Evolutionary conservation across 2,113 vertebrate genomes (phyloP), one percentile per base, ranked within the genome.

Genomic region (Athene noctua): DNA sequence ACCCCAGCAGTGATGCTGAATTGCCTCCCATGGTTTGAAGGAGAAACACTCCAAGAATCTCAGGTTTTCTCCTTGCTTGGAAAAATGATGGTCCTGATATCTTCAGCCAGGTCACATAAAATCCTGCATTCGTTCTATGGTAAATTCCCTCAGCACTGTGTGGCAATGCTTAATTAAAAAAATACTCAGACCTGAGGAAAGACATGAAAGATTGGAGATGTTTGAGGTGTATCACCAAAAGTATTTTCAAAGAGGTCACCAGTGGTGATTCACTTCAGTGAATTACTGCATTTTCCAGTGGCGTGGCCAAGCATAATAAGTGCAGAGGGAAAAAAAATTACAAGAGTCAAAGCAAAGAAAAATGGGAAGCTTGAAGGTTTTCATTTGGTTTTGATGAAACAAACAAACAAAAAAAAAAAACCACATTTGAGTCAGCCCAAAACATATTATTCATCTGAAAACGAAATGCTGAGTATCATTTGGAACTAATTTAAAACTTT

Each of bases 191-290:
- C 68, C 84, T 72, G 93, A 96, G 58, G 96, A 97, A 95, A 96
- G 96, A 97, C 2, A 0, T 87, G 90, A 85, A 94, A 87, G 82
- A 84, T 85, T 49, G 58, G 62, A 94, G 86, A 72, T 73, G 55
- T 73, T 95, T 94, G 70, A 95, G 94, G 84, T 96, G 89, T 58
- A 96, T 95, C 94, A 85, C 89, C 91, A 95, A 38, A 89, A 90
- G n/a, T 88, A 44, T 88, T 96, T 96, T 94, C 96, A 95, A 94
- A 88, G 96, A 97, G 95, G 94, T 97, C 96, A 95, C 92, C 84
- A 92, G 78, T 73, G 62, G 63, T 96, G 96, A 96, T 82, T 96
- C 96, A 95, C 87, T 95, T 93, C 79, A 83, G 54, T 83, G 90
- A 95, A 86, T 95, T 94, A 92, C 85, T 90, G 93, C 86, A 90